Base-by-base conservation (phyloP, 1,140 invertebrate genomes). In the Penaeus japonicus region DNA sequence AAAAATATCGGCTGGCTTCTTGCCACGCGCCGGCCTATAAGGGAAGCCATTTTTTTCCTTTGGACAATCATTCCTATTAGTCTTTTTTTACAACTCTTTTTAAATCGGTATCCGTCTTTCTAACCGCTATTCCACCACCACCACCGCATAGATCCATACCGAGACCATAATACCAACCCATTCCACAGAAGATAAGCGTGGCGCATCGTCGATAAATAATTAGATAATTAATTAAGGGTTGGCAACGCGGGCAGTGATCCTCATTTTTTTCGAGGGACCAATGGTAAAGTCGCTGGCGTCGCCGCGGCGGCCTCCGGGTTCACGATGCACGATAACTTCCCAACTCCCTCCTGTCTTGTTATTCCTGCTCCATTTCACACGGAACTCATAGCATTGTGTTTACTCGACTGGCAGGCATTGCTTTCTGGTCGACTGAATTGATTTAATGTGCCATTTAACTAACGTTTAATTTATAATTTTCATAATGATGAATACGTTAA, bases 21-120 rank as follows among this genome's bases (percentile, higher is more conserved):
- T 82, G 85, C 57, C 85, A 75, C 62, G 85, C 85, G 85, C 79
- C 17, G 82, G 85, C 85, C 85, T 87, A 87, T 87, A 82, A 87
- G 85, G 78, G 85, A 87, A 82, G 85, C 85, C 85, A 87, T 87
- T 87, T 87, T 87, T 82, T 70, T 82, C 85, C 85, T 79, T 85
- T 39, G 62, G 57, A 32, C 62, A 53, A 87, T 81, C 79, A 82
- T 87, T 87, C 62, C 62, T 73, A 30, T 35, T 24, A 22, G 20
- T 22, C 62, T 85, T 53, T 85, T 85, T 75, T 73, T 18, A 24
- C 12, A 17, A n/a, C 80, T 24, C 27, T 5, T 17, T 18, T 18
- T 7, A 24, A 24, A n/a, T 73, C 80, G 73, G 53, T 54, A 39
- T 30, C 32, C 55, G 2, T 2, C 20, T 80, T 87, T 70, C 85